phyloP scores from a whole-genome alignment of 2,888 invertebrate genomes.

The Mycalesis mineus region DNA sequence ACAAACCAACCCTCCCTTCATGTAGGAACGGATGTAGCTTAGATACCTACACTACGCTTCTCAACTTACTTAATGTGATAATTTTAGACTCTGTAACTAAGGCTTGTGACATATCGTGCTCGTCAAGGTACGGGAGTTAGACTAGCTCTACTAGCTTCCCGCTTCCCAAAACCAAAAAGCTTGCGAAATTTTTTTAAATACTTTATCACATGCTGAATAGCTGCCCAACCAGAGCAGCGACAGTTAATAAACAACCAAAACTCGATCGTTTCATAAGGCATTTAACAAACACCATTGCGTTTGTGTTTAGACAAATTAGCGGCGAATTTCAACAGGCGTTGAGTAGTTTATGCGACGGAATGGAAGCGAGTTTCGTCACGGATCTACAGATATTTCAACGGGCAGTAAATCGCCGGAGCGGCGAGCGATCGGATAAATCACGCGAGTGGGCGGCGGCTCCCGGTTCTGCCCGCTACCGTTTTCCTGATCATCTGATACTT shows the following conservation, averaged over 20 bases:
- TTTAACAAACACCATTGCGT: slow-evolving; percentile 12
- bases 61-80: too few species aligned
- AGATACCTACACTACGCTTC: too few species aligned
- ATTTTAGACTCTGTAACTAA: too few species aligned
- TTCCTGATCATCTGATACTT: slow-evolving; percentile 74
- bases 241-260: neutral
- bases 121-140: too few species aligned
- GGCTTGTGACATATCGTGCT: too few species aligned
- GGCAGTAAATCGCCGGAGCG: slow-evolving; percentile 54
- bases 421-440: slow-evolving; percentile 64
- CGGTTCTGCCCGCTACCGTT: slow-evolving; percentile 69
- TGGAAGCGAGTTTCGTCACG: slow-evolving; percentile 49
- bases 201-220: too few species aligned
- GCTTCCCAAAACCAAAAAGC: too few species aligned
- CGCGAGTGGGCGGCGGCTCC: slow-evolving; percentile 62
- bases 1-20: too few species aligned
- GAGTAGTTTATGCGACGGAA: slow-evolving; percentile 36
- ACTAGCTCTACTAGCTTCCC: too few species aligned
- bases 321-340: slow-evolving; percentile 44
- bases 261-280: slow-evolving; percentile 3
- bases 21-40: too few species aligned
- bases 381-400: slow-evolving; percentile 65
- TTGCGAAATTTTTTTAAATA: too few species aligned
- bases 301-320: slow-evolving; percentile 38
- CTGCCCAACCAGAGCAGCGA: too few species aligned